Percentiles rank a stretch among this genome's conserved stretches.
These are phyloP conservation scores for Brachyptera putata DNA, from an alignment of 2,888 invertebrate species.

Conservation along the genomic window DNA sequence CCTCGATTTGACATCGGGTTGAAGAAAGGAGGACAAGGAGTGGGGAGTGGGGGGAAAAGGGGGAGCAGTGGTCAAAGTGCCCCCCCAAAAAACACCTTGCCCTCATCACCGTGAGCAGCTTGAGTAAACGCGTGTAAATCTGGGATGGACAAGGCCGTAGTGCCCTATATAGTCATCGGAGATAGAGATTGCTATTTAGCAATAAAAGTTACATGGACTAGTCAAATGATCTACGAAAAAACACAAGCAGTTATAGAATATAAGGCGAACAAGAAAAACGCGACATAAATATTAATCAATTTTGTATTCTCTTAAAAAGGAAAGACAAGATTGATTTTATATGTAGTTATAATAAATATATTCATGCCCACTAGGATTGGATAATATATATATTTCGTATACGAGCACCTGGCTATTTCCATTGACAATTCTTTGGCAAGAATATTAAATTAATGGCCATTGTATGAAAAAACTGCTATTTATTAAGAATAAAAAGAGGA, in stretches of 20 bases:
- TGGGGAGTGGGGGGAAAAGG: no score
- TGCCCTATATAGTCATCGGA: not conserved
- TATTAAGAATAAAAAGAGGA: no score
- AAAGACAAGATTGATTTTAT: not conserved
- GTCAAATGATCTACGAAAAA: not conserved
- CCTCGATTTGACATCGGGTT: no score
- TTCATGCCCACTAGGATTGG: not conserved
- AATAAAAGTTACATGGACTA: not conserved
- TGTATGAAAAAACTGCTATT: no score
- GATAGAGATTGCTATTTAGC: not conserved
- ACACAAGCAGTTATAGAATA: not conserved
- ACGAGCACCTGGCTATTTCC: not conserved
- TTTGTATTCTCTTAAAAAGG: not conserved
- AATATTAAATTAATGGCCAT: no score
- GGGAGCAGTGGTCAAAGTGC: no score
- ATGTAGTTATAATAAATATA: not conserved
- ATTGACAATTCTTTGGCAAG: not conserved
- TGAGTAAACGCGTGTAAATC: not conserved
- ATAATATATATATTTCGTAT: not conserved
- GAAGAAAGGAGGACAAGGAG: no score
- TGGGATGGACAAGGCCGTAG: not conserved
- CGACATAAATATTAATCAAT: constrained; percentile 5
- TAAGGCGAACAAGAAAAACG: not conserved
- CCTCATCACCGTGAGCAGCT: not conserved
- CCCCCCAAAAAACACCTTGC: no score